These are phyloP conservation scores for Elegia similella DNA, from an alignment of 2,888 invertebrate species.

Conservation along the genomic window DNA sequence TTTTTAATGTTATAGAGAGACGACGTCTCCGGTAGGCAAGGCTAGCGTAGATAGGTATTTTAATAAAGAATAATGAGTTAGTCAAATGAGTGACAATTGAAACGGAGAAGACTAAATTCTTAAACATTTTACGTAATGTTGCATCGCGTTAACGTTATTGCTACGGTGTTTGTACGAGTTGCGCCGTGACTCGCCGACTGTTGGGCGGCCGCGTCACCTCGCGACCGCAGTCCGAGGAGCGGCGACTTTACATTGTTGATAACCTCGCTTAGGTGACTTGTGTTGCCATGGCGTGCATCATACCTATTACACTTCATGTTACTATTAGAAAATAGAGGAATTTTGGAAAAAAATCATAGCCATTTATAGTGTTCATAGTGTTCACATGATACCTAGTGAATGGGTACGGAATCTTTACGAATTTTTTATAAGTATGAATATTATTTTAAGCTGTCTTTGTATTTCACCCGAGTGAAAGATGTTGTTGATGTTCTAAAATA, in stretches of 20 bases:
- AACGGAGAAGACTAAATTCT: conserved; percentile 81
- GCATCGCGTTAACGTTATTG: conserved; percentile 72
- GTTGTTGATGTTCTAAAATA: conserved; percentile 79
- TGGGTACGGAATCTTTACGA: conserved; percentile 60
- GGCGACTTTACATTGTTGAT: conserved; percentile 45
- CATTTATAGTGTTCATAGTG: conserved; percentile 59
- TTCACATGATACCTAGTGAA: conserved; percentile 53
- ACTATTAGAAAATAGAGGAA: conserved; percentile 42
- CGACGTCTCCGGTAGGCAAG: conserved; percentile 75
- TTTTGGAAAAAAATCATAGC: conserved; percentile 37
- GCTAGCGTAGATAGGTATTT: conserved; percentile 79
- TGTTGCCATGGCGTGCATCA: conserved; percentile 40
- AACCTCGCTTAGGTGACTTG: conserved; percentile 42
- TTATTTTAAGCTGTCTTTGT: conserved; percentile 60
- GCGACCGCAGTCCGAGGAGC: conserved; percentile 24
- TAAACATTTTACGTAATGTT: conserved; percentile 75
- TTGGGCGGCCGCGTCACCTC: conserved; percentile 32
- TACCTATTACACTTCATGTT: conserved; percentile 40
- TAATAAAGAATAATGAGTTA: conserved; percentile 68
- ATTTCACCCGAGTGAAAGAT: conserved; percentile 75
- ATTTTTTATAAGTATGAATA: conserved; percentile 61
- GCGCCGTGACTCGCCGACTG: conserved; percentile 47
- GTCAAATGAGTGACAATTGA: conserved; percentile 73
- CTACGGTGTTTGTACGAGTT: conserved; percentile 63
- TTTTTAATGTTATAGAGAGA: conserved; percentile 74